Conservation (phyloP, 1,140 invertebrate genomes). For the Cotesia chilonis region DNA sequence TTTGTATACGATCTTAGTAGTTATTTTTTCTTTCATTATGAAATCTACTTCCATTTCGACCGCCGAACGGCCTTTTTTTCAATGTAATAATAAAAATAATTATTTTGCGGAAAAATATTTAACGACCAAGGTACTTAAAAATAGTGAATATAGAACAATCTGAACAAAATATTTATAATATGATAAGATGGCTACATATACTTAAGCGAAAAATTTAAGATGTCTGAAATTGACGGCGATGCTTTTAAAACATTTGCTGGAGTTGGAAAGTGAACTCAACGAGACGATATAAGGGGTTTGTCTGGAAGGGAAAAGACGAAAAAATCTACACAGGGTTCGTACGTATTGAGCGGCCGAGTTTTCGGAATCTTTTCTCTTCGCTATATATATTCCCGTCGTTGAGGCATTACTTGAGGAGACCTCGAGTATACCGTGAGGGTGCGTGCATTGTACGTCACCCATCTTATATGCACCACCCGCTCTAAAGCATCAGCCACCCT, state of each 20-base stretch:
- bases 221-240: constrained; percentile 28
- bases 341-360: constrained; percentile 56
- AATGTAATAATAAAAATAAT: too few relatives aligned
- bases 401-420: constrained; percentile 54
- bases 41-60: too few relatives aligned
- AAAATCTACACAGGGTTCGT: constrained; percentile 20
- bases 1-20: too few relatives aligned
- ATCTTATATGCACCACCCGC: constrained; percentile 60
- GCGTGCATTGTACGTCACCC: constrained; percentile 57
- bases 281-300: constrained; percentile 27
- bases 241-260: constrained; percentile 38
- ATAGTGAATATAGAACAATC: neutral
- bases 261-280: constrained; percentile 23
- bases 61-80: too few relatives aligned
- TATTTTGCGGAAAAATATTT: neutral
- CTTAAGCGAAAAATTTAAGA: constrained; percentile 19
- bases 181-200: neutral
- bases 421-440: constrained; percentile 53
- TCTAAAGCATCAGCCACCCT: constrained; percentile 38
- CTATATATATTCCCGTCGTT: constrained; percentile 39
- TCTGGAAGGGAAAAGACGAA: constrained; percentile 28
- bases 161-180: neutral
- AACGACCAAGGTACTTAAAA: neutral
- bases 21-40: too few relatives aligned
- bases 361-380: constrained; percentile 53